Conservation (phyloP, 2,113 vertebrate species). For the Axis porcinus region DNA sequence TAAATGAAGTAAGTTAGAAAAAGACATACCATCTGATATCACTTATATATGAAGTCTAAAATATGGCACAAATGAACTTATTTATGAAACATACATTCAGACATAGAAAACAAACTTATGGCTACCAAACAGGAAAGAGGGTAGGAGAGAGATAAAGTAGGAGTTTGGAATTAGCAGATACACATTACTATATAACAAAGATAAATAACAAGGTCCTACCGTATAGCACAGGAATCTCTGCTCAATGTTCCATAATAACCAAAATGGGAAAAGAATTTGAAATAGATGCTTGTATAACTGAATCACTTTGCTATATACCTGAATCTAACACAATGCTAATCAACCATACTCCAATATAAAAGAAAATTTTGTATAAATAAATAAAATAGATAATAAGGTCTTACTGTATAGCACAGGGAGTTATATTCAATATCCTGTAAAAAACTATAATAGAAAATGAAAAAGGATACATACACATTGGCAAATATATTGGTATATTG, state of each 20-base stretch:
- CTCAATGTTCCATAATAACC: not conserved
- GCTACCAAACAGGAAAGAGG: not conserved
- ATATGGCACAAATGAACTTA: not conserved
- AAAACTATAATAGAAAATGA: not conserved
- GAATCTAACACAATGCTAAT: not conserved
- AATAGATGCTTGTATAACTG: not conserved
- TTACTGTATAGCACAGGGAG: not conserved
- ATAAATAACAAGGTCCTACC: not conserved
- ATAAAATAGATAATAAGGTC: not conserved
- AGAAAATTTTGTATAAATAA: not conserved
- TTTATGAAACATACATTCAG: not conserved
- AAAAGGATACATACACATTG: not conserved
- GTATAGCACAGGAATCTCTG: not conserved
- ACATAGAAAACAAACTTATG: not conserved
- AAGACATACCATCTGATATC: not conserved
- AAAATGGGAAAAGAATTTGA: not conserved
- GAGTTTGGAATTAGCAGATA: not conserved
- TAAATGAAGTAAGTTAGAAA: not conserved
- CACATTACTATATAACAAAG: not conserved
- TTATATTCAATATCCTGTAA: not conserved
- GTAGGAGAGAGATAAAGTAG: not conserved
- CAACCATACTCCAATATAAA: not conserved
- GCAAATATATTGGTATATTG: not conserved
- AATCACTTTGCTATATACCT: not conserved
- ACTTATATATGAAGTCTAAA: not conserved